Percentiles rank a stretch among this genome's conserved stretches.
Evolutionary conservation across 2,797 vertebrate species (phyloP).

Genomic region (Scyliorhinus canicula): DNA sequence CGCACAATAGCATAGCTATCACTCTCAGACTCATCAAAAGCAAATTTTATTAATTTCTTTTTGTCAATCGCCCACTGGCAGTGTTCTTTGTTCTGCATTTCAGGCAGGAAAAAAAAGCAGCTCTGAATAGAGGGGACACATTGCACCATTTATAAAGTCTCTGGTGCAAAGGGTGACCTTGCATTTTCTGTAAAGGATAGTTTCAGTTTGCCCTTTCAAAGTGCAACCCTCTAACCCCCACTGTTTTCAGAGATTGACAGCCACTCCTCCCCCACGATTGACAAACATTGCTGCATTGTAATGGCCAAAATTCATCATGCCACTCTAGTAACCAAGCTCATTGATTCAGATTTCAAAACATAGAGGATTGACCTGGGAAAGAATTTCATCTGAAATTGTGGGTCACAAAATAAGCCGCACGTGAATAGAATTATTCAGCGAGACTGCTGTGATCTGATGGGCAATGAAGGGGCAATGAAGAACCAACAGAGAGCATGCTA

Average conservation of each 20-base stretch:
- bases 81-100: neutral
- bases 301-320: neutral
- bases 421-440: neutral
- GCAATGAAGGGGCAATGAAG: too few relatives aligned
- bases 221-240: neutral
- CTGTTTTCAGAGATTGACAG: neutral
- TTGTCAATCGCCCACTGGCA: neutral
- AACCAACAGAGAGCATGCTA: neutral
- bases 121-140: neutral
- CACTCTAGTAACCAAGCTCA: neutral
- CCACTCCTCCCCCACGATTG: too few relatives aligned
- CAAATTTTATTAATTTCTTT: neutral
- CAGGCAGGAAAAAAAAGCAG: neutral
- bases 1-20: too few relatives aligned
- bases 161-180: neutral
- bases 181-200: neutral
- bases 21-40: neutral
- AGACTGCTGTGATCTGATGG: neutral
- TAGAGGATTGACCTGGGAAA: neutral
- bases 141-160: neutral
- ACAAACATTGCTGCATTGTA: neutral
- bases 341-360: neutral
- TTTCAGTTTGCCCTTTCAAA: neutral
- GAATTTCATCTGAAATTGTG: neutral
- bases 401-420: neutral